These are phyloP conservation scores for Collichthys lucidus DNA, from an alignment of 2,113 vertebrate species.

Conservation along the genomic window DNA sequence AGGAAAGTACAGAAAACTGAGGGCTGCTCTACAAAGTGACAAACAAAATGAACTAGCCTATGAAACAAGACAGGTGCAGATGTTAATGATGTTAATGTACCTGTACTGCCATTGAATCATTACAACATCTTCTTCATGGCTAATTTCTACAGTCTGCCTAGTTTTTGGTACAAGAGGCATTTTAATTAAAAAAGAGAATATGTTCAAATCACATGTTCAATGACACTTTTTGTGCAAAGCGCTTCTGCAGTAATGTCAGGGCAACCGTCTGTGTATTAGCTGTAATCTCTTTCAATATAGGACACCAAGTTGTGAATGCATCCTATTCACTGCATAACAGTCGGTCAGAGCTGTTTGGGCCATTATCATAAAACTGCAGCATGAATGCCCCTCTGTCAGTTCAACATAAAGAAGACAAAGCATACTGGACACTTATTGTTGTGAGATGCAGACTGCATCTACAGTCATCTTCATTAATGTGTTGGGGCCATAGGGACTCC, in stretches of 20 bases:
- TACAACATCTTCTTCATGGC: too few species aligned
- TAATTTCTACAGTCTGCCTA: too few species aligned
- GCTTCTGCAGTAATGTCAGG: constrained; percentile 2
- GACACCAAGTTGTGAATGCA: constrained; percentile 35
- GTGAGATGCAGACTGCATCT: background rate
- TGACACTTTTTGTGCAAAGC: background rate
- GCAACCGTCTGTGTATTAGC: constrained; percentile 48
- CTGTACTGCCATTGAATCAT: too few species aligned
- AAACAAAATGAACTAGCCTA: too few species aligned
- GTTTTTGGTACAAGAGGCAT: too few species aligned
- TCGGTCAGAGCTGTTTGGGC: constrained; percentile 24
- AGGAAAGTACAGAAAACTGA: too few species aligned
- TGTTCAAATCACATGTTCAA: too few species aligned
- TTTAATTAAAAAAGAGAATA: too few species aligned
- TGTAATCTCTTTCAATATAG: constrained; percentile 42
- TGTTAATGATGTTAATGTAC: too few species aligned
- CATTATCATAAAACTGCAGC: constrained; percentile 47
- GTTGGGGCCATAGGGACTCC: too few species aligned
- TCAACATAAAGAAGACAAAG: constrained; percentile 13
- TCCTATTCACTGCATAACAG: constrained; percentile 49
- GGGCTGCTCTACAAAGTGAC: too few species aligned
- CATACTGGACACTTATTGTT: constrained; percentile 12
- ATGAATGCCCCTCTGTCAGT: constrained; percentile 48
- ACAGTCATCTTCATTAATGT: background rate
- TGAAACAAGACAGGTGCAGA: too few species aligned